These are phyloP conservation scores for Oopsacas minuta DNA, from an alignment of 37 sponge, comb jelly and placozoan genomes.

Conservation along the genomic window DNA sequence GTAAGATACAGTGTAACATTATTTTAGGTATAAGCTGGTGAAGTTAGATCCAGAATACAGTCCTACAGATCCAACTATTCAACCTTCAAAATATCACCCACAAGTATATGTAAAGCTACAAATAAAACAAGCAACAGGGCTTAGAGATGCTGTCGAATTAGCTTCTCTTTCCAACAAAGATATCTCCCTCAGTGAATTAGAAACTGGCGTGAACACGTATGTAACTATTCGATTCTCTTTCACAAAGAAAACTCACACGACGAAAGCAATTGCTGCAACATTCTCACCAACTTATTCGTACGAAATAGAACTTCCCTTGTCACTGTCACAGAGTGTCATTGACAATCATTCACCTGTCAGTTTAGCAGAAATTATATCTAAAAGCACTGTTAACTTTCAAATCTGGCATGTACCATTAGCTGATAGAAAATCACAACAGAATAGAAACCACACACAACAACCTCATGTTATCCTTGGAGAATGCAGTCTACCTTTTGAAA, in stretches of 20 bases:
- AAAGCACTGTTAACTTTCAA: not conserved
- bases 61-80: not conserved
- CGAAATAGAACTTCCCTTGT: not conserved
- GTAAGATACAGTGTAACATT: too few relatives aligned
- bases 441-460: not conserved
- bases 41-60: not conserved
- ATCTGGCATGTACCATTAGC: not conserved
- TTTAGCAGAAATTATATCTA: not conserved
- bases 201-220: not conserved
- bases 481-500: not conserved
- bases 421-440: not conserved
- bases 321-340: not conserved
- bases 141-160: not conserved
- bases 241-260: not conserved
- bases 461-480: not conserved
- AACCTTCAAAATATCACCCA: not conserved
- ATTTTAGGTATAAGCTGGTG: not conserved
- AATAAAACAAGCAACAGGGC: conserved; percentile 8
- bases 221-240: not conserved
- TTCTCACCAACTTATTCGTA: not conserved
- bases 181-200: not conserved
- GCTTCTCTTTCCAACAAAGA: not conserved
- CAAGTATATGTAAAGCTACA: not conserved
- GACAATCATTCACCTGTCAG: not conserved
- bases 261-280: conserved; percentile 1